Conservation (phyloP, 2,888 invertebrate species). For the Sarcophaga carnaria region DNA sequence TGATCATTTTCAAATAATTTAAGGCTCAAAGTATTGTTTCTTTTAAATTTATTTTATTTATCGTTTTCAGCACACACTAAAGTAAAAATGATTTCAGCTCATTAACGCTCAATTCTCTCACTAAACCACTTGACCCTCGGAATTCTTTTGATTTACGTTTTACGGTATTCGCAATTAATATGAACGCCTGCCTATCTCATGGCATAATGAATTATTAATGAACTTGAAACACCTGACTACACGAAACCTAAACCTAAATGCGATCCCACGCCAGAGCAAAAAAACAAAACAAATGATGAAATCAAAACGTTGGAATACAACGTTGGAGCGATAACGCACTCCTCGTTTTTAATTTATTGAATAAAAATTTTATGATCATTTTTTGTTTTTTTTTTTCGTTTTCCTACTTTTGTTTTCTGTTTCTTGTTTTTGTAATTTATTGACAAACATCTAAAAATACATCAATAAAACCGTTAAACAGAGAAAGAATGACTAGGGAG, state of each 20-base stretch:
- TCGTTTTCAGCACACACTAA: too few species aligned
- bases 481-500: too few species aligned
- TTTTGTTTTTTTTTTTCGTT: not conserved
- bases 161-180: not conserved
- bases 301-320: not conserved
- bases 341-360: not conserved
- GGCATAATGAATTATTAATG: constrained; percentile 26
- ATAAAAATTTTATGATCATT: not conserved
- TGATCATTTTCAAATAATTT: too few species aligned
- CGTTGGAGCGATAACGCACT: not conserved
- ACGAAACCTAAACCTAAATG: constrained; percentile 6
- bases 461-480: too few species aligned
- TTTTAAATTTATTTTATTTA: too few species aligned
- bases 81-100: too few species aligned
- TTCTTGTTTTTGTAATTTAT: not conserved
- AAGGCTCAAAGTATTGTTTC: too few species aligned
- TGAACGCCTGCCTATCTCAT: not conserved
- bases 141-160: constrained; percentile 16
- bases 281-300: not conserved
- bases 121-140: constrained; percentile 1
- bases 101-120: not conserved
- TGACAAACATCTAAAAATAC: too few species aligned
- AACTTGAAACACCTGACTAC: constrained; percentile 46
- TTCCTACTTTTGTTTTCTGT: not conserved
- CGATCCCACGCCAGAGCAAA: constrained; percentile 33